Conservation (phyloP, 2,797 vertebrate species). For the Eurystomus glaucurus region DNA sequence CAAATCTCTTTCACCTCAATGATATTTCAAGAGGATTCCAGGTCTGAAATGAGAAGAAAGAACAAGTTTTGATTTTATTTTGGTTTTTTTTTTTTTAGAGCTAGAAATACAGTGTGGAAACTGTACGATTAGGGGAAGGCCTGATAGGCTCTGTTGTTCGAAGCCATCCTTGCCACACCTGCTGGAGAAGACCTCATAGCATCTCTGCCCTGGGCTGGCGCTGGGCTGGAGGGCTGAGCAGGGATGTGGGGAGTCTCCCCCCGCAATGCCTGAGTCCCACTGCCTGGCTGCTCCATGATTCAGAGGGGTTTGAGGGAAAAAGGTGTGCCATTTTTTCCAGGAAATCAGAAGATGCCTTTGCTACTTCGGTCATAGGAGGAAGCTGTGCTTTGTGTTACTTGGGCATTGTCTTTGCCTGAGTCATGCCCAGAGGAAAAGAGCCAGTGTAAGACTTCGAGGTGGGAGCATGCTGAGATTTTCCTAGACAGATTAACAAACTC, state of each 20-base stretch:
- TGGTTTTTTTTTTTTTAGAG: neutral
- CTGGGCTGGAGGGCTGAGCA: neutral
- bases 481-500: neutral
- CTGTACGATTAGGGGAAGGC: neutral
- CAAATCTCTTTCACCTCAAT: neutral
- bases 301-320: neutral
- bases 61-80: neutral
- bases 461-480: neutral
- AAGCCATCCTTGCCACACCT: neutral
- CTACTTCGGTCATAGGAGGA: neutral
- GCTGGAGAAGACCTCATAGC: neutral
- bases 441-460: neutral
- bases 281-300: neutral
- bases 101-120: neutral
- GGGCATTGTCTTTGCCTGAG: neutral
- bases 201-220: neutral
- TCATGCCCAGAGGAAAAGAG: neutral
- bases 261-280: neutral
- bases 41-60: neutral
- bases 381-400: neutral
- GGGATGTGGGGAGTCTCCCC: neutral
- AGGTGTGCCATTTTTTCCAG: constrained; percentile 21
- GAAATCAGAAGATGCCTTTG: constrained; percentile 9
- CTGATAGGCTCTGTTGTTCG: neutral
- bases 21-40: neutral